Conservation (phyloP, 64 coral and sea anemone species). For the Montipora cactus region DNA sequence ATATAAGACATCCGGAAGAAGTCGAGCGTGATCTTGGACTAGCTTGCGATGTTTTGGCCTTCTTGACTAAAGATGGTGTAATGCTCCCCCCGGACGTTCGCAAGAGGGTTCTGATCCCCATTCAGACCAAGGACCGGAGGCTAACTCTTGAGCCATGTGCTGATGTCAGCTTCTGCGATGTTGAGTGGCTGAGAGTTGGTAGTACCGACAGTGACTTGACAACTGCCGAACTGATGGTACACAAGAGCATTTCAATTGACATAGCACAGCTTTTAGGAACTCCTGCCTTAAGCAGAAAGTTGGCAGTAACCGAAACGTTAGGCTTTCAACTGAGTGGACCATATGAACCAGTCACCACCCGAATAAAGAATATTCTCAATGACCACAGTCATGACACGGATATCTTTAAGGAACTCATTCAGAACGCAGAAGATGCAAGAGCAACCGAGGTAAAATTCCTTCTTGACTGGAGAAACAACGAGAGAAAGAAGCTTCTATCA, state of each 20-base stretch:
- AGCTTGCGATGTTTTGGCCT: conserved; percentile 79
- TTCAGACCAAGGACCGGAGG: conserved; percentile 54
- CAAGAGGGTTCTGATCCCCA: conserved; percentile 85
- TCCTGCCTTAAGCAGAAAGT: conserved; percentile 77
- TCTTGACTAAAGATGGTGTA: conserved; percentile 71
- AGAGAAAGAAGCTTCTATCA: conserved; percentile 68
- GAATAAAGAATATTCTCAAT: conserved; percentile 84
- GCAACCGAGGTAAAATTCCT: conserved; percentile 92
- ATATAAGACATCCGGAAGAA: conserved; percentile 28
- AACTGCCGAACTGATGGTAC: conserved; percentile 47
- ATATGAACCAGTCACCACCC: conserved; percentile 82
- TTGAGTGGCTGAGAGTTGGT: conserved; percentile 76
- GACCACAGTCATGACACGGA: conserved; percentile 83
- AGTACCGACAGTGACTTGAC: conserved; percentile 53
- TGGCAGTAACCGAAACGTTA: conserved; percentile 80
- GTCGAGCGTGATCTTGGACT: conserved; percentile 80
- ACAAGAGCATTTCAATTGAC: conserved; percentile 84
- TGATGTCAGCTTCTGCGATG: conserved; percentile 85
- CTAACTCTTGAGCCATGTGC: conserved; percentile 71
- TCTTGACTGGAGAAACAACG: conserved; percentile 88
- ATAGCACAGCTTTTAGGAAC: conserved; percentile 87
- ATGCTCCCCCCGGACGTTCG: conserved; percentile 67
- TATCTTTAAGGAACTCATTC: conserved; percentile 96
- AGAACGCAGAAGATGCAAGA: conserved; percentile 97
- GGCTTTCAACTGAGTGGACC: conserved; percentile 92